phyloP scores from a whole-genome alignment of 2,113 vertebrate species.

The Nettapus auritus region DNA sequence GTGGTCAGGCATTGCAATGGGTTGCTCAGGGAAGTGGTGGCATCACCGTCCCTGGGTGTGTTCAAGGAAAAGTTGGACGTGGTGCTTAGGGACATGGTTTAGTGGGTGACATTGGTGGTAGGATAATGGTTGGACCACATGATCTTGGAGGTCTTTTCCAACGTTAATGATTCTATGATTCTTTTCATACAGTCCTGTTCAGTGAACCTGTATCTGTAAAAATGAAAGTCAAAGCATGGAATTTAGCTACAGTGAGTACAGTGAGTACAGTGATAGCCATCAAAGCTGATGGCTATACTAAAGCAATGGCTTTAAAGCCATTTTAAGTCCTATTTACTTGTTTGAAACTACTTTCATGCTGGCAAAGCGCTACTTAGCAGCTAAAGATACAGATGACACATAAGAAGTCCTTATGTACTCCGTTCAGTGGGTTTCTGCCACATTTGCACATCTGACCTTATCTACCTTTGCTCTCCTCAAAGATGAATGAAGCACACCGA shows the following conservation, averaged over 20 bases:
- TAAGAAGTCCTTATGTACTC: not conserved
- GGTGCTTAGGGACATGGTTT: no score
- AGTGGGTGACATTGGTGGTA: no score
- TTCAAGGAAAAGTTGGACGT: no score
- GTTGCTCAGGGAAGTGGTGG: no score
- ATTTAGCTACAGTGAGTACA: not conserved
- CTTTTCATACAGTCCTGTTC: not conserved
- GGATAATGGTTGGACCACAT: no score
- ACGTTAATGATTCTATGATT: no score
- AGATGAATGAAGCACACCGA: not conserved
- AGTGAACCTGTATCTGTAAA: not conserved
- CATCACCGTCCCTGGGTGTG: no score
- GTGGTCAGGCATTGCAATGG: no score
- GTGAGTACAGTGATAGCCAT: no score
- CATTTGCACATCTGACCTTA: fast-evolving
- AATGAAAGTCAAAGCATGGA: not conserved
- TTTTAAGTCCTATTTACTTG: not conserved
- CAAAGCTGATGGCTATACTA: no score
- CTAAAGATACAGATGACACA: not conserved
- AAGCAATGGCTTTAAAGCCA: not conserved
- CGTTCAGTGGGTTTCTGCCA: not conserved
- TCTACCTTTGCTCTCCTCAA: not conserved
- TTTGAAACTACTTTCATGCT: not conserved
- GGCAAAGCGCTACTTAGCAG: not conserved
- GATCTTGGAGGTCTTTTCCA: no score